Base-by-base conservation (phyloP, 92 coral and sea anemone genomes). In the Isaurus tuberculatus region DNA sequence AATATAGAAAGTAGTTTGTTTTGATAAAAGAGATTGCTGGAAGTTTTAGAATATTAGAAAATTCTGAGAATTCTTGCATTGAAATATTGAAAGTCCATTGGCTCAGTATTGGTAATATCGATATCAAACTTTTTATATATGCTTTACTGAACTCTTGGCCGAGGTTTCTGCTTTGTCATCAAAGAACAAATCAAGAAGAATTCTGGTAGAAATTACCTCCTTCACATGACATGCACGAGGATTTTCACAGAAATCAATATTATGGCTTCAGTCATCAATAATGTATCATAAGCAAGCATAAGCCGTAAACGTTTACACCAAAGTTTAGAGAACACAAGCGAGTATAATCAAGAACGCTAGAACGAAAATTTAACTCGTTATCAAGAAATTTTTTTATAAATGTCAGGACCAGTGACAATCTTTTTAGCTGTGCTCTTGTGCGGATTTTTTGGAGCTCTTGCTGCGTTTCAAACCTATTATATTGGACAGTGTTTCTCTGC, bases 401-500 rank as follows among this genome's bases (percentile, higher is more conserved):
- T 89, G 92, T 73, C 92, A 49, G 98, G 98, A 70, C 91, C 98
- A 17, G 74, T 92, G 14, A 89, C 98, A 9, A 89, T 97, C 10
- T 69, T 97, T 11, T 70, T 97, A 65, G 98, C 95, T 60, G 98
- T 92, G 1, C 79, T 97, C 30, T 86, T 93, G 31, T 92, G 95
- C 55, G 95, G 92, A 19, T 87, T 97, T 27, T 83, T 97, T 32
- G 99, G 98, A 30, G 94, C 91, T 27, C 87, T 94, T 81, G 99
- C 99, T 8, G 92, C 91, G 29, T 88, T 97, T 83, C 99, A 97
- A 81, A 95, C 99, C 0, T 97, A 97, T 65, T 97, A 92, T 84
- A 94, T 97, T 10, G 99, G 99, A 28, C 92, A 94, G 72, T 97
- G 99, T 68, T 97, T 97, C 61, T 37, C 73, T 31, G 98, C 94